Percentiles rank a stretch among this genome's conserved stretches.
Conservation (phyloP, 1,140 invertebrate species). For the Macrotrachela quadricornifera region DNA sequence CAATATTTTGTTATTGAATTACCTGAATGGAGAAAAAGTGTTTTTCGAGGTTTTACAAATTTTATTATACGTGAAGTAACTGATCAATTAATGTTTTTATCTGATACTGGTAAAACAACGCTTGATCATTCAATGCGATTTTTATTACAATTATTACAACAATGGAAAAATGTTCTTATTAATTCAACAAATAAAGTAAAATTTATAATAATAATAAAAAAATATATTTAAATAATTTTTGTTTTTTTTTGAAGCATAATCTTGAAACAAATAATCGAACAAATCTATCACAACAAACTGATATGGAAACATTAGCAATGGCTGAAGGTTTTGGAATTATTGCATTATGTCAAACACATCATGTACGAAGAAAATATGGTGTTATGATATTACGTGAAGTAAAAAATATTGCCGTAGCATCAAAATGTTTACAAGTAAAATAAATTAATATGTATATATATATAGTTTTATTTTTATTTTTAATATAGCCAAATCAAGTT, state of each 20-base stretch:
- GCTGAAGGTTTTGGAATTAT: slow-evolving; percentile 3
- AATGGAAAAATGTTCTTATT: slow-evolving; percentile 60
- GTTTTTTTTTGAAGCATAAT: too few relatives aligned
- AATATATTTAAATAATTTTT: too few relatives aligned
- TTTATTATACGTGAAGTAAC: slow-evolving; percentile 59
- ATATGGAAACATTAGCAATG: too few relatives aligned
- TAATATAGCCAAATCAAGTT: slow-evolving; percentile 34
- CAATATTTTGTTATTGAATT: slow-evolving; percentile 87
- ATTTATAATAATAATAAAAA: too few relatives aligned
- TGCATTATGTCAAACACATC: background rate
- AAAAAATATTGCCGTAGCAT: background rate
- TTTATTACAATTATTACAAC: slow-evolving; percentile 66
- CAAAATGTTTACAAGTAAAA: background rate
- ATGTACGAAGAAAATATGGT: background rate
- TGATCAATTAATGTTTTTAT: slow-evolving; percentile 32
- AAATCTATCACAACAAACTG: too few relatives aligned
- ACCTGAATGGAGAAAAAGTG: slow-evolving; percentile 84
- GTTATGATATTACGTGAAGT: slow-evolving; percentile 1
- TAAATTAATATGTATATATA: too few relatives aligned
- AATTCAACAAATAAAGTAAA: too few relatives aligned
- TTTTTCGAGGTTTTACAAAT: slow-evolving; percentile 63
- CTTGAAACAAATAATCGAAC: too few relatives aligned
- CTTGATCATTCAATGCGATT: slow-evolving; percentile 82
- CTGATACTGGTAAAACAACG: slow-evolving; percentile 62
- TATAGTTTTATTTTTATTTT: background rate